A percentile compares a stretch with the other conserved stretches of the same genome.
phyloP scores from a whole-genome alignment of 2,113 vertebrate genomes.

The Synodontis membranacea region DNA sequence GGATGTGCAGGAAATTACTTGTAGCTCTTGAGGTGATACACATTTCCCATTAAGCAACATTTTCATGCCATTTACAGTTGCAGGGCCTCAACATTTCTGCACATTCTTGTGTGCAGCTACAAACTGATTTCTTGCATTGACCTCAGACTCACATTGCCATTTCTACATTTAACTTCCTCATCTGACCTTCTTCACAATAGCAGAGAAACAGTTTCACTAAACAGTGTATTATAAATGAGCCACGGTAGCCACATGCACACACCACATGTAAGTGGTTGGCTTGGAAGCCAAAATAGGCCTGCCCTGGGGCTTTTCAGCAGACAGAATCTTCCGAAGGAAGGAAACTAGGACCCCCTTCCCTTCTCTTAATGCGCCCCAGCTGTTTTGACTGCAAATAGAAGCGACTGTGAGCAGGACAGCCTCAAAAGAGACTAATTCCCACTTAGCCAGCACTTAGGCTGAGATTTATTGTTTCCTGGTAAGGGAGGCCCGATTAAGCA shows the following conservation, averaged over 20 bases:
- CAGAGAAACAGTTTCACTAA: conserved; percentile 38
- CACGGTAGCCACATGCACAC: conserved; percentile 49
- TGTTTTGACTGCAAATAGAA: conserved; percentile 54
- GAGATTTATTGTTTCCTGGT: conserved; percentile 61
- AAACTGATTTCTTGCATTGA: conserved; percentile 22
- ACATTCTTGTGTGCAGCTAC: background rate
- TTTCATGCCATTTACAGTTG: background rate
- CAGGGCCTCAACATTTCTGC: background rate
- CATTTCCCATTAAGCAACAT: background rate
- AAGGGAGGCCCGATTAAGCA: conserved; percentile 58
- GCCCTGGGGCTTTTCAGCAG: conserved; percentile 49
- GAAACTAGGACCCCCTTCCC: conserved; percentile 53
- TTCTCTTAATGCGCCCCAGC: conserved; percentile 57
- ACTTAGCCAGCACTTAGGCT: conserved; percentile 57
- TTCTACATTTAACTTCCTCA: conserved; percentile 35
- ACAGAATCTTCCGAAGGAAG: conserved; percentile 57
- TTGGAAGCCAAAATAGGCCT: conserved; percentile 45
- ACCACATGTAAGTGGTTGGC: conserved; percentile 50
- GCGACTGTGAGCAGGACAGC: conserved; percentile 30
- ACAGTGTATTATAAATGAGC: conserved; percentile 53
- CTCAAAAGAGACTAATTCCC: conserved; percentile 55
- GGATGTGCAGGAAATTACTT: background rate
- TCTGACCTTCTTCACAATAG: conserved; percentile 31
- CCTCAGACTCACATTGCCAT: conserved; percentile 11
- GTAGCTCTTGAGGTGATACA: background rate